Evolutionary conservation across 53 echinoderm and acorn worm species (phyloP).

Genomic region (Temnopleurus reevesii): DNA sequence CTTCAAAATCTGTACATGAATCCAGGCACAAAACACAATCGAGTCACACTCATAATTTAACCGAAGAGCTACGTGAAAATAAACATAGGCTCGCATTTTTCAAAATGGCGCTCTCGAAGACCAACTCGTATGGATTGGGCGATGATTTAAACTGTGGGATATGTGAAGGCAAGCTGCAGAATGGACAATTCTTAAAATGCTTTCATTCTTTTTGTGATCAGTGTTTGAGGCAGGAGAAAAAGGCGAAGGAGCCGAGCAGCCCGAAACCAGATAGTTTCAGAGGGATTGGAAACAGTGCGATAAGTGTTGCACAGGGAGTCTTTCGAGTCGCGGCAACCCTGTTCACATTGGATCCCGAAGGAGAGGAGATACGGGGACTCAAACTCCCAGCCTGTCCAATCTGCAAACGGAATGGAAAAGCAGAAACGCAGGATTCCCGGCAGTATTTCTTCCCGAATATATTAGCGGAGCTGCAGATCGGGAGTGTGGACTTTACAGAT

Average conservation of each 20-base stretch:
- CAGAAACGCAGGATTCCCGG: neutral
- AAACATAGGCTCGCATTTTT: too few species aligned
- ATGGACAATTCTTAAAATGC: slow-evolving; percentile 10
- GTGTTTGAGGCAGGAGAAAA: neutral
- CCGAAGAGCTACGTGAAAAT: too few species aligned
- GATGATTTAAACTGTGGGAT: slow-evolving; percentile 5
- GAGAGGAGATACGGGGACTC: neutral
- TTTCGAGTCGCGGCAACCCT: neutral
- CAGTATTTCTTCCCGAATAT: slow-evolving; percentile 42
- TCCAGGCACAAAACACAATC: too few species aligned
- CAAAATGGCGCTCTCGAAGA: neutral
- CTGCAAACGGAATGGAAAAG: neutral
- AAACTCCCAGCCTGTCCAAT: neutral
- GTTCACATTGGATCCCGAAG: neutral
- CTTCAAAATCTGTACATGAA: neutral
- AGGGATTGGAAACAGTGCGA: neutral
- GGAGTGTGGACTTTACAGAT: slow-evolving; percentile 4
- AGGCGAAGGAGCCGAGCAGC: neutral
- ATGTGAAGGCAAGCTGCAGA: neutral
- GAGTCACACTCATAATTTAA: too few species aligned
- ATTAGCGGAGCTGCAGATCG: neutral
- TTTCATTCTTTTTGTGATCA: slow-evolving; percentile 6
- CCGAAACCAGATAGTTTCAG: too few species aligned
- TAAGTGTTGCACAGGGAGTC: neutral
- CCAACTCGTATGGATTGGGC: neutral